phyloP scores from a whole-genome alignment of 2,113 vertebrate species.

The Pterocles burchelli region DNA sequence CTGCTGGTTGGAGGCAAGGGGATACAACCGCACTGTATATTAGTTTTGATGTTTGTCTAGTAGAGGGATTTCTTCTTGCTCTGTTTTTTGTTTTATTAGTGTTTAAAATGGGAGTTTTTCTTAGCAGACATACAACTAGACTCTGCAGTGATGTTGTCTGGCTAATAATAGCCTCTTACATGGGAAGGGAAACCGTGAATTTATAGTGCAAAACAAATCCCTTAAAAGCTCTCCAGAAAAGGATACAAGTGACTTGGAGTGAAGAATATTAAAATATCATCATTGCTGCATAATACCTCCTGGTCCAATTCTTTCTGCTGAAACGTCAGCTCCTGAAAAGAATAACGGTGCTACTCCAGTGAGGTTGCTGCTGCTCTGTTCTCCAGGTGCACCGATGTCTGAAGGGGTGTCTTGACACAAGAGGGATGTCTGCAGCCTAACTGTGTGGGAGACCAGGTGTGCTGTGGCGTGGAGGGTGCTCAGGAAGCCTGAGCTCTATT shows the following conservation, averaged over 20 bases:
- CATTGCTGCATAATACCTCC: neutral
- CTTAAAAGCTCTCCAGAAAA: neutral
- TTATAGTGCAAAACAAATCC: neutral
- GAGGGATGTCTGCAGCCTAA: neutral
- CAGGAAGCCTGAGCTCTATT: conserved; percentile 49
- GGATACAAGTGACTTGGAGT: neutral
- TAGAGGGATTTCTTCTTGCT: neutral
- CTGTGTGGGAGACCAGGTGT: neutral
- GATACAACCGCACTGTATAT: neutral
- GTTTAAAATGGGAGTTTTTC: neutral
- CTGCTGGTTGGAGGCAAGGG: rapidly evolving
- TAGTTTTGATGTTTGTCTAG: neutral
- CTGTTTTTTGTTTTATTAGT: neutral
- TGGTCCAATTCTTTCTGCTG: neutral
- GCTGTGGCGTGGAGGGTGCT: neutral
- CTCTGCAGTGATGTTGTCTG: neutral
- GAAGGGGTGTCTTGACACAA: neutral
- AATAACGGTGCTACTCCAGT: neutral
- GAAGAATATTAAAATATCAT: neutral
- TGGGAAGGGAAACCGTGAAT: neutral
- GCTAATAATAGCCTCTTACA: neutral
- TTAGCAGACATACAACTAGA: neutral
- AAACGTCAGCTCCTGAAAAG: neutral
- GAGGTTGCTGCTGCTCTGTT: neutral
- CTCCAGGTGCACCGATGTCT: neutral